Evolutionary conservation across 2,888 invertebrate species (phyloP).

Genomic region (Pandemis corylana): DNA sequence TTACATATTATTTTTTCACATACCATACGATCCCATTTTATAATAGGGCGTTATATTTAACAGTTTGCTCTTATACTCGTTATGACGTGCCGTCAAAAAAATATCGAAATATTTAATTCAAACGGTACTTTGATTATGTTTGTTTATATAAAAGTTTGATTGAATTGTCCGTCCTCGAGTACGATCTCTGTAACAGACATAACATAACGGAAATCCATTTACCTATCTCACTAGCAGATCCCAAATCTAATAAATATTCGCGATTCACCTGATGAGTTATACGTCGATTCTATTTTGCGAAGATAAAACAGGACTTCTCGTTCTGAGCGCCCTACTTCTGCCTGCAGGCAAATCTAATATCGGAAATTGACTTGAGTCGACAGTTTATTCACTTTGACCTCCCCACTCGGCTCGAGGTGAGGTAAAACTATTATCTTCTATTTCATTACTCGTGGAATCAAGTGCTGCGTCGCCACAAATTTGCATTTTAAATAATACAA

Average conservation of each 20-base stretch:
- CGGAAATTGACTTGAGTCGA: slow-evolving; percentile 72
- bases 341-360: slow-evolving; percentile 76
- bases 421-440: slow-evolving; percentile 68
- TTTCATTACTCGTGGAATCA: slow-evolving; percentile 62
- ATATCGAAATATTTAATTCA: background rate
- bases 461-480: slow-evolving; percentile 45
- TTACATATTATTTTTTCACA: slow-evolving; percentile 22
- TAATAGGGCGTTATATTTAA: background rate
- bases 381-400: slow-evolving; percentile 73
- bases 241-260: slow-evolving; percentile 35
- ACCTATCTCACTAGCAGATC: slow-evolving; percentile 21
- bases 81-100: background rate
- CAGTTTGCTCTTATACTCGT: background rate
- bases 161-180: slow-evolving; percentile 17
- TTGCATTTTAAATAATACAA: slow-evolving; percentile 13
- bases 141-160: slow-evolving; percentile 16
- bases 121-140: background rate
- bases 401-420: slow-evolving; percentile 62
- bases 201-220: slow-evolving; percentile 25
- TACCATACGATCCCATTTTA: background rate
- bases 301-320: slow-evolving; percentile 55
- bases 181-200: slow-evolving; percentile 18
- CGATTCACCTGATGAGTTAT: slow-evolving; percentile 24
- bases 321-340: slow-evolving; percentile 55
- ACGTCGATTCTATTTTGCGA: slow-evolving; percentile 43